Percentiles rank a stretch among this genome's conserved stretches.
phyloP scores from a whole-genome alignment of 2,888 invertebrate genomes.

The Monoplex corrugatus region DNA sequence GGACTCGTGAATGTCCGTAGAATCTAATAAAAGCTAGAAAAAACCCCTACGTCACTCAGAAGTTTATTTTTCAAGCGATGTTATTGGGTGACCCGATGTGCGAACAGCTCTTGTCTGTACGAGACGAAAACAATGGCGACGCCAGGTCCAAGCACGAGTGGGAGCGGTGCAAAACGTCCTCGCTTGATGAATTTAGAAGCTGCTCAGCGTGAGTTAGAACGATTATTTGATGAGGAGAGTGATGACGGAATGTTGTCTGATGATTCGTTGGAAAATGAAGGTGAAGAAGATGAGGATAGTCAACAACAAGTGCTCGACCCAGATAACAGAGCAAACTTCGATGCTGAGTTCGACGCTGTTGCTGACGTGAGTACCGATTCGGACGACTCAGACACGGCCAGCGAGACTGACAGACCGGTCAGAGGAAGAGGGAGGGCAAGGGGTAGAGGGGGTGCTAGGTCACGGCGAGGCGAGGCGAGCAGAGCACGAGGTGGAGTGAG shows the following conservation, averaged over 20 bases:
- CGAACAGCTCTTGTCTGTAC: background rate
- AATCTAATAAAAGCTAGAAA: too few species aligned
- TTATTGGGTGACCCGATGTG: background rate
- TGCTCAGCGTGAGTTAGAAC: background rate
- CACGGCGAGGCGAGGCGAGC: background rate
- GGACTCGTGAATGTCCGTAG: too few species aligned
- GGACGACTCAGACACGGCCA: background rate
- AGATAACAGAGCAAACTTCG: background rate
- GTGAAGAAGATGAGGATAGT: background rate
- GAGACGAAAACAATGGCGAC: background rate
- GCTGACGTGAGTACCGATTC: background rate
- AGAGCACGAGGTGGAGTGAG: background rate
- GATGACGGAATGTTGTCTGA: background rate
- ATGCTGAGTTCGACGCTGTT: background rate
- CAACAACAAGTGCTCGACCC: background rate
- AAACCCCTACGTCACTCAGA: too few species aligned
- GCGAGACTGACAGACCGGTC: background rate
- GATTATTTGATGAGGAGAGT: background rate
- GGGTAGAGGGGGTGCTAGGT: too few species aligned
- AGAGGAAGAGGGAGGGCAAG: background rate
- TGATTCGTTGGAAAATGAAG: background rate
- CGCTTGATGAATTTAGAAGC: background rate
- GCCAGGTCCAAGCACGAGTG: background rate
- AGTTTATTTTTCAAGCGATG: too few species aligned
- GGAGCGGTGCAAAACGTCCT: background rate